Evolutionary conservation across 2,888 invertebrate genomes (phyloP), one percentile per base, ranked within the genome.

Genomic region (Prosapia bicincta): DNA sequence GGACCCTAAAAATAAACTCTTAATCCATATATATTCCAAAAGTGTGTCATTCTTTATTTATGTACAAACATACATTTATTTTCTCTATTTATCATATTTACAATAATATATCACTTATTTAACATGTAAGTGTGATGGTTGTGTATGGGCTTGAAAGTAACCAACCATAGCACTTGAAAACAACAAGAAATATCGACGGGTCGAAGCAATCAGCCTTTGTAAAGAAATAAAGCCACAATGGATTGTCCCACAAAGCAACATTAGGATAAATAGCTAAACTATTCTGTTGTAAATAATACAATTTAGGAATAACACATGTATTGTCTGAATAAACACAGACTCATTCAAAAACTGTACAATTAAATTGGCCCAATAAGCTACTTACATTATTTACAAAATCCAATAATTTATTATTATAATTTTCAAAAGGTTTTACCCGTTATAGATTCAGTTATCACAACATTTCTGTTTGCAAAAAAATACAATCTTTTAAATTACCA

Each of bases 31-130:
- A 73, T 66, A 73, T 65, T 66, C 72, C 38, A 77, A 77, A 77
- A 77, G 69, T 77, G 75, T 77, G 77, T 80, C 79, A 76, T 79
- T 77, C 78, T 81, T 84, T 83, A 84, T 84, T 83, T 86, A 86
- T 86, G 84, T 86, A 86, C 86, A 86, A 86, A 86, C 86, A 86
- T 86, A 86, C 85, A 86, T 83, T 71, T 72, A 80, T 80, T 83
- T 86, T 85, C 84, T 78, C 78, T 79, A 79, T 75, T 79, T 80
- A 77, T 79, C 79, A 79, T 70, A 76, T 73, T 72, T 69, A 69
- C 74, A 77, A 79, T 79, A 78, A 79, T 76, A 76, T 78, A 79
- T 77, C 72, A 79, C 74, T 76, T 78, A 74, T 73, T 76, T 76
- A 67, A 79, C 74, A 72, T 30, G 71, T 66, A 75, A 69, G 20